These are phyloP conservation scores for Sinhomidia bicolor DNA, from an alignment of 2,888 invertebrate species.

Conservation along the genomic window DNA sequence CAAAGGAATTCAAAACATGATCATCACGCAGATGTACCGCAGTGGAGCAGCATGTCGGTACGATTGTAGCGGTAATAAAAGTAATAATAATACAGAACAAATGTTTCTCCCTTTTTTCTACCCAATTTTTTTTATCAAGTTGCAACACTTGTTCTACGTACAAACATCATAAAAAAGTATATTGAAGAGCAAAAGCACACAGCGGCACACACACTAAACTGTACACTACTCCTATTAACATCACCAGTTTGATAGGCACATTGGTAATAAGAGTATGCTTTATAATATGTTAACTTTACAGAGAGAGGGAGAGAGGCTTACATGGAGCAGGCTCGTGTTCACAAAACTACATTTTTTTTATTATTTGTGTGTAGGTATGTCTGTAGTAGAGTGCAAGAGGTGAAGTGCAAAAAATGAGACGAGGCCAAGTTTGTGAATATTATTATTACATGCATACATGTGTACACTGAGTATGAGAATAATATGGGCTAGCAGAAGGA, in stretches of 20 bases:
- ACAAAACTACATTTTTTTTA: no score
- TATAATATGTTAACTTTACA: no score
- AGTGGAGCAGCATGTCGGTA: no score
- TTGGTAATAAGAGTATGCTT: no score
- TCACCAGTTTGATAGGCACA: neutral
- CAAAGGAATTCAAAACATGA: neutral
- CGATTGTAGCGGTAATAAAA: no score
- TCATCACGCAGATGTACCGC: neutral
- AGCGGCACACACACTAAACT: neutral
- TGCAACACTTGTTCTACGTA: neutral
- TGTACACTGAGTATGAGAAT: neutral
- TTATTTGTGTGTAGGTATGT: no score
- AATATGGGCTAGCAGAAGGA: no score
- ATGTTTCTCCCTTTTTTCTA: neutral
- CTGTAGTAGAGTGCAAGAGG: neutral
- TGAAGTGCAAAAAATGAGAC: neutral
- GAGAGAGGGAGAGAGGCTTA: no score
- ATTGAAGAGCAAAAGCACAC: neutral
- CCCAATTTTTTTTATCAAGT: neutral
- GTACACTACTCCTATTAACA: neutral
- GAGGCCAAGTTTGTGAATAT: constrained; percentile 30
- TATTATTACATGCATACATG: no score
- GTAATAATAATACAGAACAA: neutral
- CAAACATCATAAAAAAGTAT: neutral
- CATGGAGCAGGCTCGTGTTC: no score